phyloP scores from a whole-genome alignment of 2,797 vertebrate species.

The Macropus fuliginosus region DNA sequence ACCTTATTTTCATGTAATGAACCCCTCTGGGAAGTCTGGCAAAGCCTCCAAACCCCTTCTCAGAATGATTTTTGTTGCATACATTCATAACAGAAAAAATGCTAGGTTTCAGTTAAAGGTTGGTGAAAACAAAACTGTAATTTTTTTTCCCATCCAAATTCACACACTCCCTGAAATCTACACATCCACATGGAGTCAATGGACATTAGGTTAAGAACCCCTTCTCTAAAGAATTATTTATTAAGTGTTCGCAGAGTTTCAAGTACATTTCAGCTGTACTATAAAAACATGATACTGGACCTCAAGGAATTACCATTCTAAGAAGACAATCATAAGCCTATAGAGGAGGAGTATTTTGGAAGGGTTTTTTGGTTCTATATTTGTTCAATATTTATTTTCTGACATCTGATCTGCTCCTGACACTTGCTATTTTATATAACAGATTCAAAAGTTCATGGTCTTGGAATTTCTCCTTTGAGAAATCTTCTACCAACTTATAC shows the following conservation, averaged over 20 bases:
- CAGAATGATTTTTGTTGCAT: not conserved
- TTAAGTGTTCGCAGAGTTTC: not conserved
- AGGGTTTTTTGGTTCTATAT: not conserved
- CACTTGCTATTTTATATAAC: not conserved
- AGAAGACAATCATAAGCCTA: not conserved
- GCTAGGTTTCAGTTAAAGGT: not conserved
- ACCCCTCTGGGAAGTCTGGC: not conserved
- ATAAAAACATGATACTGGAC: not conserved
- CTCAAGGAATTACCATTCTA: not conserved
- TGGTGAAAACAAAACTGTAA: not conserved
- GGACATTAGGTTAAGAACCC: not conserved
- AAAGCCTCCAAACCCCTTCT: not conserved
- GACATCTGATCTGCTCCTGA: not conserved
- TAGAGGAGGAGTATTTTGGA: not conserved
- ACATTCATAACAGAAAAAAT: not conserved
- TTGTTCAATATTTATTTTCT: not conserved
- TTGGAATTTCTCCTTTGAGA: not conserved
- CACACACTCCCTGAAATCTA: not conserved
- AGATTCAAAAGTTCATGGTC: not conserved
- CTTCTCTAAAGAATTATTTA: not conserved
- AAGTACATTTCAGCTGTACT: not conserved
- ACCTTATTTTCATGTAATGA: not conserved
- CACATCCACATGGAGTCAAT: not conserved
- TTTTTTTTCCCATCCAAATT: not conserved
- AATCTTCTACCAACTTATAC: not conserved